A percentile compares a stretch with the other conserved stretches of the same genome.
Conservation (phyloP, 2,888 invertebrate species). For the Drosophila eohydei region DNA sequence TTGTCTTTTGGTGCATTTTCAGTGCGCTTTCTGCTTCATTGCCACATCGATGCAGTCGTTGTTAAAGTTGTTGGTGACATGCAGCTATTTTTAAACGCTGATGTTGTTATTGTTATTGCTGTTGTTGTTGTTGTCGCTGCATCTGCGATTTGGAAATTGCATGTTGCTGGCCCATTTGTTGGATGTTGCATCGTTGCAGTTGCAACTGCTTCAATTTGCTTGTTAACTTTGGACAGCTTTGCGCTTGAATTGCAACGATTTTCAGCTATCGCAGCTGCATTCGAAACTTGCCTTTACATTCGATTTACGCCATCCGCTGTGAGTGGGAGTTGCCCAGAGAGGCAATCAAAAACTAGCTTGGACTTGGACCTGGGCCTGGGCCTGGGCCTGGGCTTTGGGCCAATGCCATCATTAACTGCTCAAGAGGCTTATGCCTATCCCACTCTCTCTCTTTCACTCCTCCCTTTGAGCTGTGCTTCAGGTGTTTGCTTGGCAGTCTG, state of each 20-base stretch:
- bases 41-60: conserved; percentile 59
- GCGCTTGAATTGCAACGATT: conserved; percentile 67
- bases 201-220: conserved; percentile 45
- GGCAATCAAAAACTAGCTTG: conserved; percentile 53
- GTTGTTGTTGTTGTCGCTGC: conserved; percentile 35
- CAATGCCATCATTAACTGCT: conserved; percentile 45
- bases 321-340: conserved; percentile 53
- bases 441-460: not conserved
- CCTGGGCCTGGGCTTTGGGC: conserved; percentile 1
- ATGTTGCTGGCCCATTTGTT: conserved; percentile 66
- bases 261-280: conserved; percentile 46
- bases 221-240: conserved; percentile 62
- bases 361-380: conserved; percentile 7
- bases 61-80: conserved; percentile 62
- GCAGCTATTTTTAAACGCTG: conserved; percentile 73
- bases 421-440: not conserved
- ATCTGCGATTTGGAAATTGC: conserved; percentile 67
- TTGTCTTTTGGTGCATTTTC: conserved; percentile 12
- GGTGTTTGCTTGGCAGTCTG: conserved; percentile 57
- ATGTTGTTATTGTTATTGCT: conserved; percentile 32
- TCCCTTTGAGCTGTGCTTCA: conserved; percentile 33
- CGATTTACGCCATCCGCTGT: conserved; percentile 44
- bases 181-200: conserved; percentile 35
- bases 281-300: conserved; percentile 18
- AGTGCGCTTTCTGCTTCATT: conserved; percentile 63